A percentile compares a stretch with the other conserved stretches of the same genome.
phyloP scores from a whole-genome alignment of 2,888 invertebrate species.

The Acleris laterana region DNA sequence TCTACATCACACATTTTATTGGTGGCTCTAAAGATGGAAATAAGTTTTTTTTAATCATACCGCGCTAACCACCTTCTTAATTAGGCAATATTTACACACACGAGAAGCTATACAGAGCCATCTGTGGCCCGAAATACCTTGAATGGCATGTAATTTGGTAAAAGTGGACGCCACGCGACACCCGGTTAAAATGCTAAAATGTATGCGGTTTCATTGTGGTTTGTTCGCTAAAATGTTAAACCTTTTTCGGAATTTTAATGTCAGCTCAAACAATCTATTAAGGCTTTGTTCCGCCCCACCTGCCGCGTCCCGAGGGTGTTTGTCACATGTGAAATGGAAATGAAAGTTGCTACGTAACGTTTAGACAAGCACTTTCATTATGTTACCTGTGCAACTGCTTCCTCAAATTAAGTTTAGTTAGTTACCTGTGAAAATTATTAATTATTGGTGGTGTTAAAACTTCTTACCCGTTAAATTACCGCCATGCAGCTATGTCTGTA shows the following conservation, averaged over 20 bases:
- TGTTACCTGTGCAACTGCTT: neutral
- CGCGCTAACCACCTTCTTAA: constrained; percentile 12
- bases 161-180: constrained; percentile 66
- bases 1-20: constrained; percentile 63
- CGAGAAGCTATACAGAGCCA: neutral
- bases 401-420: neutral
- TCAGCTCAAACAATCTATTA: constrained; percentile 68
- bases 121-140: constrained; percentile 50
- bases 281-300: constrained; percentile 68
- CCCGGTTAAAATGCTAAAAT: constrained; percentile 53
- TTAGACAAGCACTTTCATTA: neutral
- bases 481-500: too few species aligned
- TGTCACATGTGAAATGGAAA: constrained; percentile 54
- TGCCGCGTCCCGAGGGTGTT: constrained; percentile 52
- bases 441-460: too few species aligned
- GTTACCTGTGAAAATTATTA: too few species aligned
- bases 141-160: constrained; percentile 56
- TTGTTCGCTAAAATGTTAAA: constrained; percentile 60
- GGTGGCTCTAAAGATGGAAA: constrained; percentile 51
- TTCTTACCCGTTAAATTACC: too few species aligned
- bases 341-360: constrained; percentile 43
- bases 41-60: constrained; percentile 16
- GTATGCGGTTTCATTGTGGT: constrained; percentile 77
- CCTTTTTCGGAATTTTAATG: constrained; percentile 60
- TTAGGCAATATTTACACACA: constrained; percentile 11